Conservation (phyloP, 2,113 vertebrate species). For the Ornithorhynchus anatinus region DNA sequence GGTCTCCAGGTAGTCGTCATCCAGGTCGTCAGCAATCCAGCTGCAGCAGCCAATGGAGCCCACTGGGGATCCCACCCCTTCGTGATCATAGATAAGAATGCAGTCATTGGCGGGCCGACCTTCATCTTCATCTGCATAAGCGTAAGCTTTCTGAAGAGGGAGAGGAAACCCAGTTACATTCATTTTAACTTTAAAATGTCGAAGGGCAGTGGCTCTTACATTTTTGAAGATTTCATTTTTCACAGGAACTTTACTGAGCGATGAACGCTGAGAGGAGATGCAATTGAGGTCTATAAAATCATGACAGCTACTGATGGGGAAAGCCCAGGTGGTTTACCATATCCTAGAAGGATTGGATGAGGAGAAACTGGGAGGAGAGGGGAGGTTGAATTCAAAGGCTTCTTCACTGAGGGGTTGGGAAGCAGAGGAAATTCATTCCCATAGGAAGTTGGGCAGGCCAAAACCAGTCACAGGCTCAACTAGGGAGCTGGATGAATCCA, state of each 20-base stretch:
- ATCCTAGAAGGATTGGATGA: background rate
- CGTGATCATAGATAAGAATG: slow-evolving; percentile 79
- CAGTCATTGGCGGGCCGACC: slow-evolving; percentile 74
- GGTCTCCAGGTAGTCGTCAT: slow-evolving; percentile 85
- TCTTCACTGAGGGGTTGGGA: too few relatives aligned
- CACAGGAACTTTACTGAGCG: background rate
- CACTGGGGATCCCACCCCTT: slow-evolving; percentile 77
- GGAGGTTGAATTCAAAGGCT: too few relatives aligned
- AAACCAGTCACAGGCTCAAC: too few relatives aligned
- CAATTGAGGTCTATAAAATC: too few relatives aligned
- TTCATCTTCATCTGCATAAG: slow-evolving; percentile 71
- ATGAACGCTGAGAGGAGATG: too few relatives aligned
- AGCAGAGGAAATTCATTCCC: too few relatives aligned
- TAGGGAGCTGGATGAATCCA: too few relatives aligned
- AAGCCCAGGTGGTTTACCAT: too few relatives aligned
- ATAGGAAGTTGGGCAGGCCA: too few relatives aligned
- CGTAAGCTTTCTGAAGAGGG: slow-evolving; percentile 80
- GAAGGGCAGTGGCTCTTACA: background rate
- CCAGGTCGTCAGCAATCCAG: slow-evolving; percentile 81
- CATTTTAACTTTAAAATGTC: background rate
- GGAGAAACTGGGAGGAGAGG: background rate
- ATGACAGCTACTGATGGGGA: too few relatives aligned
- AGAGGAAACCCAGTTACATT: slow-evolving; percentile 7
- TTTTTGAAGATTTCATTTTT: background rate
- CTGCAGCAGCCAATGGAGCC: slow-evolving; percentile 91